Conservation (phyloP, 1,140 invertebrate species). For the Araneus ventricosus region DNA sequence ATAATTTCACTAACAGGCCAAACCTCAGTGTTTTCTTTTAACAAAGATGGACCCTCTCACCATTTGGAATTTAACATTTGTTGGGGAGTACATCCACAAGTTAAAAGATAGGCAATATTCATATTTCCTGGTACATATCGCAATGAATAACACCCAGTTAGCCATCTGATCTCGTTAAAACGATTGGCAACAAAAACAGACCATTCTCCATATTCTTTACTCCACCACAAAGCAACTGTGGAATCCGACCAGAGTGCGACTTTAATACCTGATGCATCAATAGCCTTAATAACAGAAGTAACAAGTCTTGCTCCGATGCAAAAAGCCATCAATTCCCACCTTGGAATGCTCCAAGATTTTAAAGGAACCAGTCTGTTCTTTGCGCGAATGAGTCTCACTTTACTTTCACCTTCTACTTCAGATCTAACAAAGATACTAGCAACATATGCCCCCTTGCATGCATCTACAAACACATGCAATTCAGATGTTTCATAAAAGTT, state of each 20-base stretch:
- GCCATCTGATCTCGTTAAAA: background rate
- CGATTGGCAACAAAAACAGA: slow-evolving; percentile 9
- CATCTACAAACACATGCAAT: too few relatives aligned
- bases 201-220: slow-evolving; percentile 1
- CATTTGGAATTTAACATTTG: background rate
- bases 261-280: background rate
- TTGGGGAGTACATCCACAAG: background rate
- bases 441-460: too few relatives aligned
- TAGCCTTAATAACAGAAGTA: background rate
- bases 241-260: slow-evolving; percentile 30
- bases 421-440: too few relatives aligned
- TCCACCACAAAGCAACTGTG: slow-evolving; percentile 40
- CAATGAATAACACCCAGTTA: background rate
- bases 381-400: background rate
- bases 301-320: slow-evolving; percentile 19
- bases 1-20: slow-evolving; percentile 32
- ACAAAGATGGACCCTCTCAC: background rate
- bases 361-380: too few relatives aligned
- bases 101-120: slow-evolving; percentile 13
- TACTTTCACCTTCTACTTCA: too few relatives aligned
- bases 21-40: background rate
- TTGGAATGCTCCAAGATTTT: background rate
- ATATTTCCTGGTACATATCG: slow-evolving; percentile 31
- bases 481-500: too few relatives aligned
- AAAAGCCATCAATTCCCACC: slow-evolving; percentile 33